Base-by-base conservation (phyloP, 1,140 invertebrate species). In the Caenorhabditis remanei region DNA sequence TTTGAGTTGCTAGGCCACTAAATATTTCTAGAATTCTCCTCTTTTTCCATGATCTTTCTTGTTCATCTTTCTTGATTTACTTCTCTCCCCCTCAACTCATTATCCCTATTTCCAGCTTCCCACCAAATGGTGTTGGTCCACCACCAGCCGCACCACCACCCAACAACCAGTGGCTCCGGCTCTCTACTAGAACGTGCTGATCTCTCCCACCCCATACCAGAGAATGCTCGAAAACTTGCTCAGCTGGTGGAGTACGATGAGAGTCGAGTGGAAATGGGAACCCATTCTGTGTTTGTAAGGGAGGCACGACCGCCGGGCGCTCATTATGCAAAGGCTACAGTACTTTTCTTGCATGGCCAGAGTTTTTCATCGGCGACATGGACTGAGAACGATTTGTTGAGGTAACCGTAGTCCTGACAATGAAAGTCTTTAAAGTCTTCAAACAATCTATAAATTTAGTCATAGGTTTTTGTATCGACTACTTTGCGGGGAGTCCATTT, bases 311-410 rank as follows among this genome's bases (percentile, higher is more conserved):
- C 88, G 2, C 88, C 88, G 6, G 84, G 40, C 5, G 67, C 55
- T 11, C 87, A 89, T 79, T 89, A 88, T 48, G n/a, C 88, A 7
- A 88, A 86, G 48, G 87, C 87, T 14, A 86, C 84, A 50, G 63
- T 89, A 9, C 53, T 89, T 11, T 84, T 89, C 53, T 84, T 89
- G 7, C 88, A 89, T 83, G 88, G 88, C 40, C 88, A 89, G 50
- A 82, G 88, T 8, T 89, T 86, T 46, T 79, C 88, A 6, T 88
- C 86, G 11, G 85, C 84, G 19, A 89, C 88, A 16, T 89, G 88
- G 88, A 82, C 46, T 1, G 88, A 89, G 58, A 61, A 88, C 21
- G 53, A 88, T 61, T 63, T 79, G 40, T 56, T 88, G 41, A 85
- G 83, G 83, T 84, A 41, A 56, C 9, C 46, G 14, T 53, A 9